Evolutionary conservation across 2,888 invertebrate genomes (phyloP).

Genomic region (Heliothis peltigera): DNA sequence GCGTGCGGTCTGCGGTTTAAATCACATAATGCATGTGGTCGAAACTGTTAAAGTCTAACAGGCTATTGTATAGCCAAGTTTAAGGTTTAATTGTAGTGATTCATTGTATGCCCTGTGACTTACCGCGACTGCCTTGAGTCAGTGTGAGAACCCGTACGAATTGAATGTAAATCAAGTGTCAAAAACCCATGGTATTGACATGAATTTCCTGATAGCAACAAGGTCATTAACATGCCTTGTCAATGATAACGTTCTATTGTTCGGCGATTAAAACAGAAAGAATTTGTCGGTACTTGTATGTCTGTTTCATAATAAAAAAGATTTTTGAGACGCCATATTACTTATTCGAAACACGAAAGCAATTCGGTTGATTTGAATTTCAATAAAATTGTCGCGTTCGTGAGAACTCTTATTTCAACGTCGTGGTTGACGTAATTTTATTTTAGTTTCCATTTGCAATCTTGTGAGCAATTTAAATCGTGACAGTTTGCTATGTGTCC

Average conservation of each 20-base stretch:
- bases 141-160: conserved; percentile 57
- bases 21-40: conserved; percentile 34
- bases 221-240: conserved; percentile 57
- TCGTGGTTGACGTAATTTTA: background rate
- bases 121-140: conserved; percentile 60
- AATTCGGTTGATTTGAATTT: conserved; percentile 4
- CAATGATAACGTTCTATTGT: conserved; percentile 30
- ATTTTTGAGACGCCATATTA: background rate
- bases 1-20: conserved; percentile 58
- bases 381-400: conserved; percentile 12
- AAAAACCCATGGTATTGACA: conserved; percentile 61
- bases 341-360: background rate
- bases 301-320: background rate
- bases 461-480: background rate
- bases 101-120: conserved; percentile 59
- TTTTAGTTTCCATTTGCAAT: conserved; percentile 13
- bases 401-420: background rate
- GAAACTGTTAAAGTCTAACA: conserved; percentile 58
- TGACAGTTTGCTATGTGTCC: conserved; percentile 6
- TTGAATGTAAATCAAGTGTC: conserved; percentile 61
- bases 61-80: conserved; percentile 69
- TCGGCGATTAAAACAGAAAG: conserved; percentile 13
- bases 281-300: background rate
- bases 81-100: conserved; percentile 63
- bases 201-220: conserved; percentile 61